phyloP scores from a whole-genome alignment of 92 coral and sea anemone species.

The Phenganax marumi region DNA sequence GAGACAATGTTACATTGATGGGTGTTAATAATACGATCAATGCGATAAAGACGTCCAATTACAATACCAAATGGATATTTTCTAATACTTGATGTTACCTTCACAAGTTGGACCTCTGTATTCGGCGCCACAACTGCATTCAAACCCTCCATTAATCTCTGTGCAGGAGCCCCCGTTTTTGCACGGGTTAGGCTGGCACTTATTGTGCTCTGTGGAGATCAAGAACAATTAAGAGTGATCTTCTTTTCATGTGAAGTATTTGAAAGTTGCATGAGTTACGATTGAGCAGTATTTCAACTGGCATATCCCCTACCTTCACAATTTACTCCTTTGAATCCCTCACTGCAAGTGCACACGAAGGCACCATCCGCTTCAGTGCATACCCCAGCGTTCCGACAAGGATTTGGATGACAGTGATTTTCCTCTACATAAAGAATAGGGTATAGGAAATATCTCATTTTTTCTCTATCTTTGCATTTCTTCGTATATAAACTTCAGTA shows the following conservation, averaged over 20 bases:
- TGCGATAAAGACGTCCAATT: not conserved
- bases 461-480: too few species aligned
- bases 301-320: conserved; percentile 70
- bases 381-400: conserved; percentile 94
- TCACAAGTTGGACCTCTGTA: conserved; percentile 90
- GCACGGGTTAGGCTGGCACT: conserved; percentile 98
- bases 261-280: too few species aligned
- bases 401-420: conserved; percentile 95
- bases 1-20: not conserved
- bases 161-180: conserved; percentile 97
- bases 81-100: conserved; percentile 44
- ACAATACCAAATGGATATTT: not conserved
- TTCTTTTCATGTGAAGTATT: too few species aligned
- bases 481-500: not conserved
- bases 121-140: conserved; percentile 90
- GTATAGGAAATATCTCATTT: not conserved
- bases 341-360: conserved; percentile 91
- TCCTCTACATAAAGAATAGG: conserved; percentile 61
- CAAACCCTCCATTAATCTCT: conserved; percentile 94
- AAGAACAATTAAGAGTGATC: not conserved
- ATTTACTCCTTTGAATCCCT: conserved; percentile 82
- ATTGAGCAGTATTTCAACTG: not conserved
- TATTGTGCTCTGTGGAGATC: conserved; percentile 68
- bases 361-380: conserved; percentile 98
- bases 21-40: not conserved